A percentile compares a stretch with the other conserved stretches of the same genome.
Conservation (phyloP, 2,888 invertebrate genomes). For the Tachina lurida region DNA sequence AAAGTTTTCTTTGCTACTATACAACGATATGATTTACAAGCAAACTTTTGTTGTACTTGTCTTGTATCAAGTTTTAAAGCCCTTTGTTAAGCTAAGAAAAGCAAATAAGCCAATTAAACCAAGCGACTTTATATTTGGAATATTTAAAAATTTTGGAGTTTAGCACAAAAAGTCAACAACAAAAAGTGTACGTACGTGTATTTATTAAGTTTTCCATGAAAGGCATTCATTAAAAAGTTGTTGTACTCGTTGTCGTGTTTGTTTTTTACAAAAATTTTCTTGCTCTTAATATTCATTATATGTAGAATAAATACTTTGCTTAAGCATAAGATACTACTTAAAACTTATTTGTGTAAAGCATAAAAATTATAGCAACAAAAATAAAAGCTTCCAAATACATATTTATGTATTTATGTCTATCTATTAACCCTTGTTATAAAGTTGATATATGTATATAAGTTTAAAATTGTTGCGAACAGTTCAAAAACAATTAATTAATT, state of each 20-base stretch:
- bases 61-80: slow-evolving; percentile 46
- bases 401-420: background rate
- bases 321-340: background rate
- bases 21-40: slow-evolving; percentile 53
- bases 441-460: background rate
- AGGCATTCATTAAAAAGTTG: slow-evolving; percentile 47
- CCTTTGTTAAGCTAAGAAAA: slow-evolving; percentile 20
- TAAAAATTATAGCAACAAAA: background rate
- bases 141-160: background rate
- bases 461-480: too few species aligned
- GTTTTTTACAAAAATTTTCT: background rate
- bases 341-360: background rate
- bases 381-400: background rate
- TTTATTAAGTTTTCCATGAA: slow-evolving; percentile 34
- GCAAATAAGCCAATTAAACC: slow-evolving; percentile 19
- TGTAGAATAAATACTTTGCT: slow-evolving; percentile 4
- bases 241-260: background rate
- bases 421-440: background rate
- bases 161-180: background rate
- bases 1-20: slow-evolving; percentile 32
- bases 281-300: background rate
- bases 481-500: too few species aligned
- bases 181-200: slow-evolving; percentile 12
- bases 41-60: background rate
- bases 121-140: slow-evolving; percentile 10